Percentiles rank a stretch among this genome's conserved stretches.
phyloP scores from a whole-genome alignment of 2,797 vertebrate genomes.

The Lacerta bilineata region DNA sequence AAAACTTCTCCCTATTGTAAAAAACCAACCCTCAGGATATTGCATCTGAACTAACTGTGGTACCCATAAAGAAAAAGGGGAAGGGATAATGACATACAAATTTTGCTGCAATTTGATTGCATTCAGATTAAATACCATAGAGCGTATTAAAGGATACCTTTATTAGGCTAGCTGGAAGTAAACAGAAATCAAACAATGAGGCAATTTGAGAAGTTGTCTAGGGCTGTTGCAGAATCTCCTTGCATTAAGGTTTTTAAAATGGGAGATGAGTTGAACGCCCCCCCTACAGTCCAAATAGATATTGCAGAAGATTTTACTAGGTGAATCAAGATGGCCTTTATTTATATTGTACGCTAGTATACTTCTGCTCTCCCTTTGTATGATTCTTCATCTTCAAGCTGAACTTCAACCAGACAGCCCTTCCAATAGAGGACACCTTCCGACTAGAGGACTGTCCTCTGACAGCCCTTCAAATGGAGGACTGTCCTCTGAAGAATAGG shows the following conservation, averaged over 20 bases:
- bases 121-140: background rate
- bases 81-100: background rate
- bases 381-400: no score
- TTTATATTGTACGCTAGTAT: background rate
- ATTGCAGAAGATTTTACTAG: background rate
- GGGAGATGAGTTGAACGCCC: background rate
- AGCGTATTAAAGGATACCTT: background rate
- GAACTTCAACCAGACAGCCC: no score
- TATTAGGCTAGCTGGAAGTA: background rate
- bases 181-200: background rate
- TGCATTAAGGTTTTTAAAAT: background rate
- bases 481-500: no score
- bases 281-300: no score
- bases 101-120: background rate
- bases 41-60: background rate
- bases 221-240: background rate
- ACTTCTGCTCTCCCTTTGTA: no score
- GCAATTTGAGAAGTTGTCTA: background rate
- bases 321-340: background rate
- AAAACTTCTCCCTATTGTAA: background rate
- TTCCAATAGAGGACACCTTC: no score
- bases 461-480: no score
- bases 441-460: no score
- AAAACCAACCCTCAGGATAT: background rate
- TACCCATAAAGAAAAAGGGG: background rate